Percentiles rank a stretch among this genome's conserved stretches.
Conservation (phyloP, 2,888 invertebrate genomes). For the Luffia ferchaultella region DNA sequence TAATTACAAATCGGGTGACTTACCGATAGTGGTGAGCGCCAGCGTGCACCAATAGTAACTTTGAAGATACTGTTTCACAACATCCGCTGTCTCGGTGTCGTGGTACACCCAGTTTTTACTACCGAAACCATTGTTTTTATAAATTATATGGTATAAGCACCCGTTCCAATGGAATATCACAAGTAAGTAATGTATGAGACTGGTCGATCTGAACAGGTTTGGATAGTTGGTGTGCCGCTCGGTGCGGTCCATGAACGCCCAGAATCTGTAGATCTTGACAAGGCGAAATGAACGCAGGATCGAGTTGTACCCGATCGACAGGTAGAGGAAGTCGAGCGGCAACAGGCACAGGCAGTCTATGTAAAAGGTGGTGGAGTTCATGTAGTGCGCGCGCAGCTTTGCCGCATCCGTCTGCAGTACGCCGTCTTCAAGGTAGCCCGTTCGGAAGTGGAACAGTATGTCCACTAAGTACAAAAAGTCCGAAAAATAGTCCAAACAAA, state of each 20-base stretch:
- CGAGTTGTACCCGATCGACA: constrained; percentile 97
- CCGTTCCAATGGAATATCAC: constrained; percentile 99
- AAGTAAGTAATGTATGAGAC: constrained; percentile 93
- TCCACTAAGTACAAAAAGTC: constrained; percentile 96
- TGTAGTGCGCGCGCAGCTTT: constrained; percentile 94
- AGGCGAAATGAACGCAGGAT: constrained; percentile 94
- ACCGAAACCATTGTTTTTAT: constrained; percentile 94
- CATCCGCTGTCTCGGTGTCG: constrained; percentile 86
- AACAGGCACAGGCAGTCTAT: constrained; percentile 97
- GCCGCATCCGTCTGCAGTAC: constrained; percentile 95
- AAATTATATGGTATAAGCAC: constrained; percentile 96
- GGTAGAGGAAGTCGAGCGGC: constrained; percentile 96
- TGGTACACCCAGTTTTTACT: constrained; percentile 92
- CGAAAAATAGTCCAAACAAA: constrained; percentile 95
- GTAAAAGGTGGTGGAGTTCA: constrained; percentile 97
- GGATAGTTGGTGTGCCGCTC: constrained; percentile 99
- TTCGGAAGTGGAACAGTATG: constrained; percentile 96
- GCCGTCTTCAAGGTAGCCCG: constrained; percentile 97
- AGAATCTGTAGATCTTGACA: constrained; percentile 97
- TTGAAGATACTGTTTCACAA: constrained; percentile 94
- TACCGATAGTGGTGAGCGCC: constrained; percentile 93
- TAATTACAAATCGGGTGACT: constrained; percentile 25
- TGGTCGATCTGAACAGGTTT: constrained; percentile 92
- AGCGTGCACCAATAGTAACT: constrained; percentile 99
- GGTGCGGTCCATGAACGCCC: constrained; percentile 98